These are phyloP conservation scores for Bos indicus DNA, from an alignment of 2,113 vertebrate species.

Conservation along the genomic window DNA sequence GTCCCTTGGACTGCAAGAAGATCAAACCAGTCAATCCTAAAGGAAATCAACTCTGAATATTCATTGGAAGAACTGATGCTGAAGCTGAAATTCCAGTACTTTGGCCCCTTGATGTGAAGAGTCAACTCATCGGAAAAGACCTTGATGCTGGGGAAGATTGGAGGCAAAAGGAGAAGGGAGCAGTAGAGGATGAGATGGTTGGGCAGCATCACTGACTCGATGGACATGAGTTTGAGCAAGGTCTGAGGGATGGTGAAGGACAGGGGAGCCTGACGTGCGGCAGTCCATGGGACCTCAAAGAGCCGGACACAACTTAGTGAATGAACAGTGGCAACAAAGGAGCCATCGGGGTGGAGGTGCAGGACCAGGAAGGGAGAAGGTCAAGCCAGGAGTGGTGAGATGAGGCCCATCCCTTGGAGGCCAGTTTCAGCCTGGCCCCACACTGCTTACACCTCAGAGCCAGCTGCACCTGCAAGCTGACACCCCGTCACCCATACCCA, in stretches of 20 bases:
- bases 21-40: neutral
- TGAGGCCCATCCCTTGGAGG: neutral
- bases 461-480: rapidly evolving
- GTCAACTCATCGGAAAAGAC: neutral
- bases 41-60: neutral
- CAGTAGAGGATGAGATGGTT: neutral
- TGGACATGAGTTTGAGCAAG: neutral
- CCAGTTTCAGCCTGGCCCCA: neutral
- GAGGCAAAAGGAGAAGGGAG: neutral
- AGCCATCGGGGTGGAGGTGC: too few species aligned
- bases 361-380: neutral
- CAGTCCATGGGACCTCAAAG: neutral
- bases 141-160: neutral
- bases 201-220: neutral
- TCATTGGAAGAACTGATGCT: neutral
- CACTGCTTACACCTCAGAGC: neutral
- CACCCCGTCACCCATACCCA: neutral
- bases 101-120: neutral
- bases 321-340: neutral
- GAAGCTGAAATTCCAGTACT: neutral
- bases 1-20: neutral
- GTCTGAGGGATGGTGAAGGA: neutral
- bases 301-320: rapidly evolving
- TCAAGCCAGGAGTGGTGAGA: neutral
- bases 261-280: neutral